A percentile compares a stretch with the other conserved stretches of the same genome.
These are phyloP conservation scores for Selene dorsalis DNA, from an alignment of 2,797 vertebrate genomes.

Conservation along the genomic window DNA sequence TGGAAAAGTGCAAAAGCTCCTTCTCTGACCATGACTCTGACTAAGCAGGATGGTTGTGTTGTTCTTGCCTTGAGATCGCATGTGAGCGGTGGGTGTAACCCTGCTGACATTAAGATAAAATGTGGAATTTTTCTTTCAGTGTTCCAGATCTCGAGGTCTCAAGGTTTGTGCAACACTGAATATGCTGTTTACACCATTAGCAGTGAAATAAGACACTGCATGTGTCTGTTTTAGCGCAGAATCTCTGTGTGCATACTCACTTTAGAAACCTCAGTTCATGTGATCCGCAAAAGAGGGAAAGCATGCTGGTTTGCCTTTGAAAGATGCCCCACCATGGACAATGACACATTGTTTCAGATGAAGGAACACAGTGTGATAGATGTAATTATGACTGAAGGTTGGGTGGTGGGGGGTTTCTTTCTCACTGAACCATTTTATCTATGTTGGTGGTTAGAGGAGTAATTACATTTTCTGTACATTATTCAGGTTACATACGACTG, in stretches of 20 bases:
- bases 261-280: constrained; percentile 67
- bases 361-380: constrained; percentile 77
- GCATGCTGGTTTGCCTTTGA: constrained; percentile 63
- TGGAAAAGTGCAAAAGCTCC: constrained; percentile 1
- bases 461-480: constrained; percentile 46
- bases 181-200: constrained; percentile 10
- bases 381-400: constrained; percentile 70
- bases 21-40: not conserved
- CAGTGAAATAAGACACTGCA: constrained; percentile 9
- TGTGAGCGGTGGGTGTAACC: constrained; percentile 26
- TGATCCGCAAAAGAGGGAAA: constrained; percentile 67
- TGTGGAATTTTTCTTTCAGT: constrained; percentile 1
- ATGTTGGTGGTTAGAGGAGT: constrained; percentile 49
- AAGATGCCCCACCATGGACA: constrained; percentile 74
- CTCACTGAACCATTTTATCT: constrained; percentile 57
- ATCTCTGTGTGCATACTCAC: constrained; percentile 9
- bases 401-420: constrained; percentile 25
- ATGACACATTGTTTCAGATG: constrained; percentile 81
- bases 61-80: constrained; percentile 7
- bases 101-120: constrained; percentile 6
- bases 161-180: constrained; percentile 7
- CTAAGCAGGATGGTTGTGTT: not conserved
- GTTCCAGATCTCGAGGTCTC: not conserved
- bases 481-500: not conserved
- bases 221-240: constrained; percentile 14